Conservation (phyloP, 1,140 invertebrate species). For the Brachionus asplanchnoidis region DNA sequence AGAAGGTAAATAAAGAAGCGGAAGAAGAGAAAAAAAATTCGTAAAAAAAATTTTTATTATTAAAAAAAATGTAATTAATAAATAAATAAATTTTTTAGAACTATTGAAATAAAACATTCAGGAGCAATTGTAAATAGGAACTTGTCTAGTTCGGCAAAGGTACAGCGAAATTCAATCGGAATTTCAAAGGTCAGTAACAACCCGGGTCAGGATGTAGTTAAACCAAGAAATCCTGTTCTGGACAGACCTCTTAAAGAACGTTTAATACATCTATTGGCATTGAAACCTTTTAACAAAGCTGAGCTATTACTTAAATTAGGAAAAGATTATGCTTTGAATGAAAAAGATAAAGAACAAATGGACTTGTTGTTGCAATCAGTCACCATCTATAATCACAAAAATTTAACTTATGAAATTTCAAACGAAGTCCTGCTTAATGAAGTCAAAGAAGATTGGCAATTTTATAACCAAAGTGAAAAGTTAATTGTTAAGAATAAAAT, state of each 20-base stretch:
- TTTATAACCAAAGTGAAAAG: slow-evolving; percentile 14
- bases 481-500: background rate
- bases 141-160: background rate
- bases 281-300: slow-evolving; percentile 24
- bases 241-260: slow-evolving; percentile 15
- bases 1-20: slow-evolving; percentile 31
- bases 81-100: background rate
- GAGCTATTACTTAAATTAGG: slow-evolving; percentile 9
- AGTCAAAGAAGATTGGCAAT: slow-evolving; percentile 40
- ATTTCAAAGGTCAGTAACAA: background rate
- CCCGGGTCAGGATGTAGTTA: background rate
- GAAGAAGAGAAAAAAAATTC: slow-evolving; percentile 43
- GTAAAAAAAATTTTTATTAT: background rate
- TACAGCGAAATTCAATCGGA: background rate
- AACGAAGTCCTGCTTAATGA: slow-evolving; percentile 26
- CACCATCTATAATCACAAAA: slow-evolving; percentile 19
- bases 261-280: slow-evolving; percentile 12
- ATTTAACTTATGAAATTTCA: slow-evolving; percentile 1
- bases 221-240: slow-evolving; percentile 8
- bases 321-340: slow-evolving; percentile 23
- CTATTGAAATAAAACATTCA: slow-evolving; percentile 32
- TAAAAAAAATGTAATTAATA: background rate
- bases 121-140: slow-evolving; percentile 6
- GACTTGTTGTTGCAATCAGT: slow-evolving; percentile 7
- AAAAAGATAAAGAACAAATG: slow-evolving; percentile 17